Evolutionary conservation across 2,888 invertebrate species (phyloP).

Genomic region (Tetheella fluctuosa): DNA sequence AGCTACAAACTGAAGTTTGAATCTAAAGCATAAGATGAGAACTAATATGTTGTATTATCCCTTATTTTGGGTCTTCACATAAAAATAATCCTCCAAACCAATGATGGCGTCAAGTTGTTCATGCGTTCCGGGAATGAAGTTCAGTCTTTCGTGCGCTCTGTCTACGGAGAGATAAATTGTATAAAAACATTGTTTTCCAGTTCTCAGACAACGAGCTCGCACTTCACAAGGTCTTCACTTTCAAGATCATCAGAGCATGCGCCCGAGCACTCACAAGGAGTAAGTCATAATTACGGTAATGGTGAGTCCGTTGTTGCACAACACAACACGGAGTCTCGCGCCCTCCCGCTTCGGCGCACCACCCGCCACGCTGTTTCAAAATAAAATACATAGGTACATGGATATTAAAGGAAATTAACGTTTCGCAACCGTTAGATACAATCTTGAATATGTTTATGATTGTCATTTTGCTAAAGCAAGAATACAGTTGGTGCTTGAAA

Average conservation of each 20-base stretch:
- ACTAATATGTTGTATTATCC: too few relatives aligned
- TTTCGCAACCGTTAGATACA: conserved; percentile 38
- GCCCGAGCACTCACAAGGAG: conserved; percentile 59
- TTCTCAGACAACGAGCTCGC: conserved; percentile 66
- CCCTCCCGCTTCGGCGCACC: conserved; percentile 24
- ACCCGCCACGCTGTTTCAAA: conserved; percentile 63
- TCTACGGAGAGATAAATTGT: conserved; percentile 51
- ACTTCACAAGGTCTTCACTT: conserved; percentile 79
- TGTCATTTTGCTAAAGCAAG: conserved; percentile 21
- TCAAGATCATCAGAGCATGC: conserved; percentile 81
- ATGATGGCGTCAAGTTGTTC: not conserved
- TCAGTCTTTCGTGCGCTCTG: conserved; percentile 16
- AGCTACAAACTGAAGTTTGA: too few relatives aligned
- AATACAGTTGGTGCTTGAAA: not conserved
- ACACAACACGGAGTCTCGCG: conserved; percentile 41
- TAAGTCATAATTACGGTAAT: conserved; percentile 79
- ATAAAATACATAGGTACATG: conserved; percentile 36
- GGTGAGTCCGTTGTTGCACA: conserved; percentile 64
- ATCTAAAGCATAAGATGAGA: too few relatives aligned
- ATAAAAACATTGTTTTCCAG: conserved; percentile 69
- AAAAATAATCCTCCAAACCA: not conserved
- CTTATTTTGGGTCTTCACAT: too few relatives aligned
- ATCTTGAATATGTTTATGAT: conserved; percentile 29
- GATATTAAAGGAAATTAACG: conserved; percentile 48
- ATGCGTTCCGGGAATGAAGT: not conserved